These are phyloP conservation scores for Papilio helenus DNA, from an alignment of 1,140 invertebrate species.

Conservation along the genomic window DNA sequence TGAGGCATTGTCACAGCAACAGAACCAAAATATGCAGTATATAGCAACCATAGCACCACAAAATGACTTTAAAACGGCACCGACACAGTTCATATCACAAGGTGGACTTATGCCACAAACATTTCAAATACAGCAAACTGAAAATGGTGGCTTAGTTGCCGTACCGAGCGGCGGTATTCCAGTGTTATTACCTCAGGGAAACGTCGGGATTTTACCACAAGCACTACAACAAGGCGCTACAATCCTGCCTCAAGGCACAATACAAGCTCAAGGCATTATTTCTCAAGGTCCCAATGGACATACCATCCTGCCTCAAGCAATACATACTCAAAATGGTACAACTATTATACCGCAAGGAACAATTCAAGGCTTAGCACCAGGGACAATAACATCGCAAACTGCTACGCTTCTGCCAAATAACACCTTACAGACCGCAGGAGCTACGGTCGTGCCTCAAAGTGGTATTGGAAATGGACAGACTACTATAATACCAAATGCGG, in stretches of 20 bases:
- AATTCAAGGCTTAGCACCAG: constrained; percentile 74
- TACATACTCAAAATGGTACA: constrained; percentile 80
- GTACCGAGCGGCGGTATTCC: constrained; percentile 85
- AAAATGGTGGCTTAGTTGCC: constrained; percentile 84
- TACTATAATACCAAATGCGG: constrained; percentile 77
- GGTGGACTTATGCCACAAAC: constrained; percentile 85
- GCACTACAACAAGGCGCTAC: constrained; percentile 77
- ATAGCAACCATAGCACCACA: constrained; percentile 86
- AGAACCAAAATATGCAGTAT: constrained; percentile 88
- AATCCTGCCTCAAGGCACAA: constrained; percentile 76
- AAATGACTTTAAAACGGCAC: constrained; percentile 82
- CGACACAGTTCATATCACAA: constrained; percentile 84
- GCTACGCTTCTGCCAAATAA: constrained; percentile 75
- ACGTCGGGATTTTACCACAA: constrained; percentile 81
- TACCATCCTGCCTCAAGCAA: constrained; percentile 79
- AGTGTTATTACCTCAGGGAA: constrained; percentile 82
- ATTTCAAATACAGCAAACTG: constrained; percentile 85
- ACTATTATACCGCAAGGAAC: constrained; percentile 80
- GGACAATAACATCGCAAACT: constrained; percentile 76
- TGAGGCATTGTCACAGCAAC: constrained; percentile 86
- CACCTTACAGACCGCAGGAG: constrained; percentile 73
- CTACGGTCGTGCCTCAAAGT: constrained; percentile 77
- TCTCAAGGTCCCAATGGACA: constrained; percentile 81
- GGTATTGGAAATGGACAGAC: constrained; percentile 78
- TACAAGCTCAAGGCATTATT: constrained; percentile 83